These are phyloP conservation scores for Formica aserva DNA, from an alignment of 2,888 invertebrate species.

Conservation along the genomic window DNA sequence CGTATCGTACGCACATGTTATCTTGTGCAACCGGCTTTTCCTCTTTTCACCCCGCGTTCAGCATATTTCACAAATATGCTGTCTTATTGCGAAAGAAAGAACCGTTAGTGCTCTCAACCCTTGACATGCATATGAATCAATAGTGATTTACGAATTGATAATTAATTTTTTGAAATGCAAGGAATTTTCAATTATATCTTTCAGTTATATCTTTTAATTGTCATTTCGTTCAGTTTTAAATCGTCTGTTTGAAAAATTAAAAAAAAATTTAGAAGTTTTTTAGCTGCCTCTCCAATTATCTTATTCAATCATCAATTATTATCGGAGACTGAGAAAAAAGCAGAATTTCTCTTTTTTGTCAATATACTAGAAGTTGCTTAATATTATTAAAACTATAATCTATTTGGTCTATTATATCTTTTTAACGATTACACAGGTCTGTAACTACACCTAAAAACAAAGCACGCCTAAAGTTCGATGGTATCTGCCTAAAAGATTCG, in stretches of 20 bases:
- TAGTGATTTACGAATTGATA: not conserved
- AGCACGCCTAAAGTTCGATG: too few species aligned
- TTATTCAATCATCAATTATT: not conserved
- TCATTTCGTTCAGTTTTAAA: not conserved
- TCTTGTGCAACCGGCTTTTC: conserved; percentile 45
- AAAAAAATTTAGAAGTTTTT: not conserved
- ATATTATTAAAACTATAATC: not conserved
- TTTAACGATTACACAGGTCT: too few species aligned
- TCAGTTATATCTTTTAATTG: not conserved
- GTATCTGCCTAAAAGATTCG: too few species aligned
- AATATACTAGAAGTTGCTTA: not conserved
- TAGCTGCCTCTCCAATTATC: not conserved
- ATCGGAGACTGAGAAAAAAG: not conserved
- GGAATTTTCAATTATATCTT: not conserved
- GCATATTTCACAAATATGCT: not conserved
- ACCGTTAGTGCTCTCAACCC: conserved; percentile 23
- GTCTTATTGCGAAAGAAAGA: conserved; percentile 12
- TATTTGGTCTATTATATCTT: not conserved
- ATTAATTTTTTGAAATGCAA: not conserved
- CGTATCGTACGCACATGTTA: conserved; percentile 33
- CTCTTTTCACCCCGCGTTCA: conserved; percentile 8
- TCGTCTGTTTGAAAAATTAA: not conserved
- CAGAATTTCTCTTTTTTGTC: not conserved
- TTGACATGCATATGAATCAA: conserved; percentile 18
- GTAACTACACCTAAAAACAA: too few species aligned